Evolutionary conservation across 2,113 vertebrate species (phyloP), one percentile per base, ranked within the genome.

Genomic region (Elephantulus edwardii): DNA sequence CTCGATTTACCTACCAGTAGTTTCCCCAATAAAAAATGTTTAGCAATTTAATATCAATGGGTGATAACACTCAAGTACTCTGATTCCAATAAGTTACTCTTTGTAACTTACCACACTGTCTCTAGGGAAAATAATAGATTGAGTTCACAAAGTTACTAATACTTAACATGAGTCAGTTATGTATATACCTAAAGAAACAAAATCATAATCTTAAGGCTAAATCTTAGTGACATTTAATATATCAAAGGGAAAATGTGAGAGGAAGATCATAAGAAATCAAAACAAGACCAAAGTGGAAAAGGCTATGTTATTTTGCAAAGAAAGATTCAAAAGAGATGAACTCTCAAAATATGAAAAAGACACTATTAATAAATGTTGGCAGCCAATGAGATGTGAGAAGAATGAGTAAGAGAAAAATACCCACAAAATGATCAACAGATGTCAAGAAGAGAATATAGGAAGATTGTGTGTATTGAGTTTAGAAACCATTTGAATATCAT

Each of bases 331-430:
- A n/a, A 50, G 54, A 71, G 17, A 50, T 68, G 48, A 62, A 10
- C 22, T 54, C 60, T 66, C 79, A 38, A 92, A 94, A 79, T 80
- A 80, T 70, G 33, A 35, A 42, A 20, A 89, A 86, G 11, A 79
- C 71, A 74, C 3, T 77, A 50, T 85, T 81, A 88, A 93, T 58
- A n/a, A 66, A 17, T 79, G 77, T 81, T 77, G 38, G 44, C 35
- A 66, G 38, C 40, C 77, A 26, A 60, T 66, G 6, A 86, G 20
- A 66, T 79, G 46, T 68, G 20, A 77, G 52, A 75, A 82, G 88
- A 79, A 80, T 42, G 1, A 88, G 64, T 75, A 76, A 79, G 14
- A 70, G 30, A 86, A 93, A 83, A 54, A 83, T 66, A 38, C 14
- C 85, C 88, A 60, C 72, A 46, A 52, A 33, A 48, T 72, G n/a